phyloP scores from a whole-genome alignment of 2,888 invertebrate species.

The Platycheirus albimanus region DNA sequence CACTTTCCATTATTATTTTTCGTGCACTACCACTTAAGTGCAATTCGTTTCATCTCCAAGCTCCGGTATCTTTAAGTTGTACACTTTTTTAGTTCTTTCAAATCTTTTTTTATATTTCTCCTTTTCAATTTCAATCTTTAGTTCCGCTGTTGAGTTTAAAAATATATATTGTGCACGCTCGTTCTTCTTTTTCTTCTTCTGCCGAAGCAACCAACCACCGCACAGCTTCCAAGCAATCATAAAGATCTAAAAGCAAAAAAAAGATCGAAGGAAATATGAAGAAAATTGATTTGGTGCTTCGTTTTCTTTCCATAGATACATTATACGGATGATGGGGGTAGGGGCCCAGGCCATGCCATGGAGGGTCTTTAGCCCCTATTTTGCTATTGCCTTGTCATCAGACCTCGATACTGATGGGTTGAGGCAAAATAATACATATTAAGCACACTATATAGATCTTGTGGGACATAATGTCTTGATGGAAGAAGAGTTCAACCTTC shows the following conservation, averaged over 20 bases:
- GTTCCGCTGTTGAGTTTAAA: constrained; percentile 41
- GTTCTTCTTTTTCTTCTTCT: no score
- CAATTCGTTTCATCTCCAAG: constrained; percentile 57
- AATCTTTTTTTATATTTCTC: constrained; percentile 7
- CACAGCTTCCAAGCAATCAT: constrained; percentile 68
- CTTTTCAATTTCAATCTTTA: constrained; percentile 32
- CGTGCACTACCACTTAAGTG: constrained; percentile 73
- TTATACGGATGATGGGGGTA: no score
- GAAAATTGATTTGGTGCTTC: constrained; percentile 71
- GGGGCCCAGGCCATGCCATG: no score
- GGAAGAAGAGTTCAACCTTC: constrained; percentile 15
- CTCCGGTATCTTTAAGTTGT: constrained; percentile 46
- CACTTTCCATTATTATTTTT: constrained; percentile 74
- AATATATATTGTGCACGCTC: constrained; percentile 47
- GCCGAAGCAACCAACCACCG: constrained; percentile 4
- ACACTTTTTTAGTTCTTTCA: constrained; percentile 39
- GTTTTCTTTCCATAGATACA: background rate
- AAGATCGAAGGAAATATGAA: constrained; percentile 67
- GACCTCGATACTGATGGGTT: background rate
- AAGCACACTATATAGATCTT: constrained; percentile 18
- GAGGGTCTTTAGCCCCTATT: background rate
- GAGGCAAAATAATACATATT: constrained; percentile 40
- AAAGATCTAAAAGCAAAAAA: constrained; percentile 36
- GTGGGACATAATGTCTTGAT: constrained; percentile 2
- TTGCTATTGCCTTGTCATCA: constrained; percentile 52